Base-by-base conservation (phyloP, 2,888 invertebrate species). In the Ephialtes manifestator region DNA sequence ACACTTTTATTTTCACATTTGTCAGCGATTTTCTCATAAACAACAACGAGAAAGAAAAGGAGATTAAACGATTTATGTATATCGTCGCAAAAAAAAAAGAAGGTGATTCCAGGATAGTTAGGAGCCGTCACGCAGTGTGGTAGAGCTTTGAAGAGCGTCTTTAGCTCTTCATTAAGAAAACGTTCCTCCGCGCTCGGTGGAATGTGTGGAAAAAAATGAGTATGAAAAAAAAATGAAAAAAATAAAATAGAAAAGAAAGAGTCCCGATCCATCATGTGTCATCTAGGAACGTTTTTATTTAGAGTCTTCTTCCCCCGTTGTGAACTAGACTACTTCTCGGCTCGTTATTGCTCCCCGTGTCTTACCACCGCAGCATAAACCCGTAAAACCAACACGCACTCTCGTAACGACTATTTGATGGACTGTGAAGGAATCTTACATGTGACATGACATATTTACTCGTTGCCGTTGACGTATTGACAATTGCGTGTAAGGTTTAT, bases 371-470 rank as follows among this genome's bases (percentile, higher is more conserved):
- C 2, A 39, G 39, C 71, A 70, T 48, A 80, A 74, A 46, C 74
- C 39, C 71, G 74, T 72, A 79, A 79, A 79, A 70, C 60, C 51
- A 55, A 58, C 68, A 65, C 84, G 70, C 65, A 65, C 68, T 39
- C 4, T 28, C 70, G 82, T 83, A 83, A 72, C 76, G 75, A 77
- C 83, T 77, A 77, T 83, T 85, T 77, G 80, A 85, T 74, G 80
- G 71, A 85, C 85, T 83, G 79, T 77, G 76, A 80, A 85, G 79
- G 75, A 85, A 85, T 83, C 83, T 85, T n/a, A 77, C 79, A 51
- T 76, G 63, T 71, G 55, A 84, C 74, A 77, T 46, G 81, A 84
- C 81, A 65, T 55, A 70, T 85, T 81, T 74, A 79, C 70, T 74
- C 71, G 28, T 70, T 65, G 53, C 55, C 53, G 70, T 39, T 78